Conservation (phyloP, 2,888 invertebrate species). For the Cephus pulcher region DNA sequence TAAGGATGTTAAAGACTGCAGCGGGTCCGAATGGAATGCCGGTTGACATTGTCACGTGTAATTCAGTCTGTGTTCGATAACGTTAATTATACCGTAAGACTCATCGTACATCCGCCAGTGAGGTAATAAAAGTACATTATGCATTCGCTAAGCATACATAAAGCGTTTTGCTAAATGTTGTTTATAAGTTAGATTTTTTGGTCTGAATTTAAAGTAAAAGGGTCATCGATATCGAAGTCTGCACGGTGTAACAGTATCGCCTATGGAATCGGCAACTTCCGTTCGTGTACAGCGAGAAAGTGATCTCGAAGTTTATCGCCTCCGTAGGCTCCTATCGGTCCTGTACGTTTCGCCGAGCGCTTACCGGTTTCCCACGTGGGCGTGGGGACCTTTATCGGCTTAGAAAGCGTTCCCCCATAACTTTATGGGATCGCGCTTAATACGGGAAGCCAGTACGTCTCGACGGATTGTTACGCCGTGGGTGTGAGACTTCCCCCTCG, state of each 20-base stretch:
- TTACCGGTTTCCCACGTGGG: conserved; percentile 4
- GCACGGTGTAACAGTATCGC: background rate
- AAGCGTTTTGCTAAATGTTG: no score
- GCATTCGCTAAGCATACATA: no score
- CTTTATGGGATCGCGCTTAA: background rate
- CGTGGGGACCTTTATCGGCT: conserved; percentile 5
- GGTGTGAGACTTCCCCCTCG: background rate
- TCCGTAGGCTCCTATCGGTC: background rate
- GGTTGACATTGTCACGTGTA: background rate
- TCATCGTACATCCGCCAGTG: no score
- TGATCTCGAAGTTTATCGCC: background rate
- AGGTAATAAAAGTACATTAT: no score
- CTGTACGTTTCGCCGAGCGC: conserved; percentile 3
- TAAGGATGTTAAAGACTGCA: background rate
- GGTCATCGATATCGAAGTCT: background rate
- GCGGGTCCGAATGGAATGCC: background rate
- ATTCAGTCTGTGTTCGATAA: background rate
- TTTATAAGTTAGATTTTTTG: background rate
- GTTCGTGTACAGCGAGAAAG: background rate
- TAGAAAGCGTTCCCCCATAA: conserved; percentile 6
- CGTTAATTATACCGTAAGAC: background rate
- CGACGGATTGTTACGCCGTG: background rate
- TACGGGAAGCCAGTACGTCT: background rate
- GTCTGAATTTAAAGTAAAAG: background rate
- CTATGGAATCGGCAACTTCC: background rate